Conservation (phyloP, 2,797 vertebrate genomes). For the Spondyliosoma cantharus region DNA sequence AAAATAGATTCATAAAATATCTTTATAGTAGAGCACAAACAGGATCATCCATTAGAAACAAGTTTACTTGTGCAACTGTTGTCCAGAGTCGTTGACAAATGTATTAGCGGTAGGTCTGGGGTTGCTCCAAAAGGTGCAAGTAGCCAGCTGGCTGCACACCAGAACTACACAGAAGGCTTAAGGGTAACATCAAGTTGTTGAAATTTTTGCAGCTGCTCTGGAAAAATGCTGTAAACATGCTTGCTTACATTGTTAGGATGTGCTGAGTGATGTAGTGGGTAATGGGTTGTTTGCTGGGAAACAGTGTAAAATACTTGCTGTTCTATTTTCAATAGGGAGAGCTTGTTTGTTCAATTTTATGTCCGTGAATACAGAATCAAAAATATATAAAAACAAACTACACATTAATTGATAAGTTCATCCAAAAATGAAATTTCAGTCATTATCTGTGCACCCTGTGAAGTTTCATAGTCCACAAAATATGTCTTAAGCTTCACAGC, state of each 20-base stretch:
- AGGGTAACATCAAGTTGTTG: neutral
- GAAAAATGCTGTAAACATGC: neutral
- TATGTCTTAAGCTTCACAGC: too few species aligned
- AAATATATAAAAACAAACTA: neutral
- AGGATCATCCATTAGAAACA: neutral
- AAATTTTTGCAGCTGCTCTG: neutral
- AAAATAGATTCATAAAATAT: neutral
- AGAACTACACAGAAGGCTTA: neutral
- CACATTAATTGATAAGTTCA: too few species aligned
- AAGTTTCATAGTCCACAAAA: too few species aligned
- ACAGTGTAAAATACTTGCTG: neutral
- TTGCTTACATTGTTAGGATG: neutral
- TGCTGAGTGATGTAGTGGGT: neutral
- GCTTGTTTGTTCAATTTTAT: neutral
- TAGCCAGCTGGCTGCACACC: neutral
- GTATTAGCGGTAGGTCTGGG: neutral
- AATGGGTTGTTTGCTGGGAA: neutral
- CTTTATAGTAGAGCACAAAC: neutral
- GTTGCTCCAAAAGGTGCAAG: neutral
- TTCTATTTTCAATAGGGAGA: neutral
- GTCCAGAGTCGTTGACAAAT: neutral
- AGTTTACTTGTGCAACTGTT: neutral
- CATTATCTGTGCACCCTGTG: too few species aligned
- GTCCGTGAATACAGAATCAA: neutral
- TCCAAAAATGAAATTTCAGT: too few species aligned